Percentiles rank a stretch among this genome's conserved stretches.
Evolutionary conservation across 2,797 vertebrate genomes (phyloP).

Genomic region (Platalea minor): DNA sequence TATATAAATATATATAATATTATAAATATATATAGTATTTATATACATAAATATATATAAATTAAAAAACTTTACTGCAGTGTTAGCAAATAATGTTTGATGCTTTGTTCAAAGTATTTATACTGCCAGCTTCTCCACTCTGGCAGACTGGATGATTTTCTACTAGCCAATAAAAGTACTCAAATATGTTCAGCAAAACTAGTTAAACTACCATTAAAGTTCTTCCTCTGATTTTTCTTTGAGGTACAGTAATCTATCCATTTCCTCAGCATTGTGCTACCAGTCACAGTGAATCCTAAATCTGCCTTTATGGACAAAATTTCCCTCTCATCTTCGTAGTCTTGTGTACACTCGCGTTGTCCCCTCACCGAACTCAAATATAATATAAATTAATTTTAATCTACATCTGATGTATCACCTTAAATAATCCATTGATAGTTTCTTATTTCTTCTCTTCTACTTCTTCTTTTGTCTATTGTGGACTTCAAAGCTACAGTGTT

Average conservation of each 20-base stretch:
- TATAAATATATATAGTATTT: too few relatives aligned
- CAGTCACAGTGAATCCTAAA: neutral
- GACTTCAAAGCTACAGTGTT: neutral
- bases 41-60: too few relatives aligned
- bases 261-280: neutral
- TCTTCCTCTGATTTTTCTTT: neutral
- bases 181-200: neutral
- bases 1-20: too few relatives aligned
- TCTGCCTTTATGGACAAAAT: neutral
- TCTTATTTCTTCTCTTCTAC: neutral
- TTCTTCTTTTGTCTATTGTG: neutral
- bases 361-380: neutral
- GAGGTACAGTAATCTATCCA: too few relatives aligned
- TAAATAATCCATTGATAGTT: neutral
- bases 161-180: neutral
- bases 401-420: neutral
- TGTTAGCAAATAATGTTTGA: neutral
- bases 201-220: neutral
- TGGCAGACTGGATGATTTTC: neutral
- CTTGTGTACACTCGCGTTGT: neutral
- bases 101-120: neutral
- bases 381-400: neutral
- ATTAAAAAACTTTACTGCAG: neutral
- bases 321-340: neutral
- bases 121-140: neutral